Conservation (phyloP, 53 echinoderm and acorn worm species). For the Apostichopus leukothele region DNA sequence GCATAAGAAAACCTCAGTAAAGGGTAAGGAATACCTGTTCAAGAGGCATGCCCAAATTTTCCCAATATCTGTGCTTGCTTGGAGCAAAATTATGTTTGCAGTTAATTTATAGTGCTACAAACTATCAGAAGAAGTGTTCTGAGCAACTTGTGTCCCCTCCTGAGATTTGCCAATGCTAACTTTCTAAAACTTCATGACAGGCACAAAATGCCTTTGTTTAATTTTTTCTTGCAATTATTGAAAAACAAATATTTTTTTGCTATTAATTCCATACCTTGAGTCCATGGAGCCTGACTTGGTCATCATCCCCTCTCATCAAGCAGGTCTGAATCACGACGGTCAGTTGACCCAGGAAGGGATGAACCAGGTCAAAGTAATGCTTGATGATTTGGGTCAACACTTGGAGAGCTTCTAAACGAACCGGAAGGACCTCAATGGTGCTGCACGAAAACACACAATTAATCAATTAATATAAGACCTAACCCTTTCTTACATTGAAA, state of each 20-base stretch:
- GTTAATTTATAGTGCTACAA: too few relatives aligned
- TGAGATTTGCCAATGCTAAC: too few relatives aligned
- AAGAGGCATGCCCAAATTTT: too few relatives aligned
- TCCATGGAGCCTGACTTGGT: conserved; percentile 84
- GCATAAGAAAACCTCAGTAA: too few relatives aligned
- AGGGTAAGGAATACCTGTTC: too few relatives aligned
- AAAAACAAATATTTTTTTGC: background rate
- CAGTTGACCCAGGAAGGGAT: conserved; percentile 61
- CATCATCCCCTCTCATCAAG: conserved; percentile 65
- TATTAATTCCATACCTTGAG: conserved; percentile 69
- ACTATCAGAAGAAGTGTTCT: too few relatives aligned
- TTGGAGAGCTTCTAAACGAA: conserved; percentile 91
- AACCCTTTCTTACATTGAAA: too few relatives aligned
- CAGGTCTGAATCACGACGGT: conserved; percentile 75
- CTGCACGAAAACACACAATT: conserved; percentile 12
- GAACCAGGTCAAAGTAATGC: conserved; percentile 79
- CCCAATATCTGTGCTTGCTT: too few relatives aligned
- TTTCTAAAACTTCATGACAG: too few relatives aligned
- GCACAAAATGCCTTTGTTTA: too few relatives aligned
- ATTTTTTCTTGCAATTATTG: background rate
- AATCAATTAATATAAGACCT: background rate
- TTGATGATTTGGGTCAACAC: conserved; percentile 94
- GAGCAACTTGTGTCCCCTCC: too few relatives aligned
- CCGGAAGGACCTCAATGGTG: conserved; percentile 71
- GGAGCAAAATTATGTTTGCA: too few relatives aligned